phyloP scores from a whole-genome alignment of 2,113 vertebrate species.

The Trichomycterus rosablanca region DNA sequence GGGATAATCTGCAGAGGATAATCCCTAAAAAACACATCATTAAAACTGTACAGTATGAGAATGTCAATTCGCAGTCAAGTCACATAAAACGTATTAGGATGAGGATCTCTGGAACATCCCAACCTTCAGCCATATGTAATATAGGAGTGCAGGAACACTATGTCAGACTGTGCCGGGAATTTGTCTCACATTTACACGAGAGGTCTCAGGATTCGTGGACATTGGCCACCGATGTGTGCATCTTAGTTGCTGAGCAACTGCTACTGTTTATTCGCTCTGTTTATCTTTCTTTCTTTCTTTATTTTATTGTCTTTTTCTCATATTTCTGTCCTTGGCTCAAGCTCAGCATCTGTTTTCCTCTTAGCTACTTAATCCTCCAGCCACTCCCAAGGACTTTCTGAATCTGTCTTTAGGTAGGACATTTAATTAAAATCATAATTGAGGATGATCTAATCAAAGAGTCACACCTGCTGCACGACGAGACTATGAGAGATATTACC shows the following conservation, averaged over 20 bases:
- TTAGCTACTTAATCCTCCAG: constrained; percentile 49
- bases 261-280: constrained; percentile 45
- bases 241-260: constrained; percentile 39
- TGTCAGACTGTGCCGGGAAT: constrained; percentile 11
- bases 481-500: constrained; percentile 71
- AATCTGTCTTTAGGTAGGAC: constrained; percentile 70
- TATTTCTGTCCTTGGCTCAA: constrained; percentile 25
- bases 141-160: constrained; percentile 4
- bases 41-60: constrained; percentile 29
- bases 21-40: constrained; percentile 27
- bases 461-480: constrained; percentile 78
- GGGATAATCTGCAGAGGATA: no score
- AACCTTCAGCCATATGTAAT: constrained; percentile 16
- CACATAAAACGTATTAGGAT: constrained; percentile 7
- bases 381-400: constrained; percentile 46
- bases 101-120: constrained; percentile 10
- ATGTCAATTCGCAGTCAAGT: constrained; percentile 21
- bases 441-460: constrained; percentile 88
- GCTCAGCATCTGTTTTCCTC: constrained; percentile 32
- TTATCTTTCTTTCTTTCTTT: constrained; percentile 25
- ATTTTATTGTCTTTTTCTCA: constrained; percentile 23
- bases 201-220: constrained; percentile 34
- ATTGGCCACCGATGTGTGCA: constrained; percentile 31
- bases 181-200: constrained; percentile 26
- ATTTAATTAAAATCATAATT: constrained; percentile 91